Percentiles rank a stretch among this genome's conserved stretches.
Evolutionary conservation across 2,113 vertebrate genomes (phyloP).

Genomic region (Tragulus kanchil): DNA sequence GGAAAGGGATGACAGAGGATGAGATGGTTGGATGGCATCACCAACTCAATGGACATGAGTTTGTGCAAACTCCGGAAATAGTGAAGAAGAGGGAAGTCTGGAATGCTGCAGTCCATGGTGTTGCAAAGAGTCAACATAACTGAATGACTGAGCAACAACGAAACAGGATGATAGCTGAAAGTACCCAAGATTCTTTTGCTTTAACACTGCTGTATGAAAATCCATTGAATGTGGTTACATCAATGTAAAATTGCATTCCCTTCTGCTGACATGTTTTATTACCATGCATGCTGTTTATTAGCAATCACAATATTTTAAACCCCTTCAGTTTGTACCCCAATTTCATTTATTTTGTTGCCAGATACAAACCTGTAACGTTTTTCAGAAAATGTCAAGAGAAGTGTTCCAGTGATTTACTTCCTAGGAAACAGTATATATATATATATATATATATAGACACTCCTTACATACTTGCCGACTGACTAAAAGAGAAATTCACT

Average conservation of each 20-base stretch:
- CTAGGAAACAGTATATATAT: background rate
- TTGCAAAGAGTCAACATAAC: too few relatives aligned
- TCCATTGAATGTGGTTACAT: background rate
- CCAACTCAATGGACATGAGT: too few relatives aligned
- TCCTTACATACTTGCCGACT: conserved; percentile 8
- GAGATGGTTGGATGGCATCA: too few relatives aligned
- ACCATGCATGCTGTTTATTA: background rate
- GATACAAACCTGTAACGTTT: background rate
- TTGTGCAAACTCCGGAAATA: too few relatives aligned
- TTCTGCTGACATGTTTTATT: background rate
- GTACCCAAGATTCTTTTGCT: background rate
- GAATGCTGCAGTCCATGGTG: too few relatives aligned
- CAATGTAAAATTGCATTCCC: background rate
- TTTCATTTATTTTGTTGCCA: conserved; percentile 1
- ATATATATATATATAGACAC: background rate
- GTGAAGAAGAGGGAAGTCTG: too few relatives aligned
- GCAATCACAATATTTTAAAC: background rate
- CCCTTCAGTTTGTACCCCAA: background rate
- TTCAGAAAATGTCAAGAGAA: conserved; percentile 6
- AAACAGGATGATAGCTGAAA: too few relatives aligned
- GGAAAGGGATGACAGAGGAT: too few relatives aligned
- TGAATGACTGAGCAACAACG: too few relatives aligned
- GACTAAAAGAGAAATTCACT: conserved; percentile 44
- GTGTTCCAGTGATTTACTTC: background rate
- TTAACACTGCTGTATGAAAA: background rate